A percentile compares a stretch with the other conserved stretches of the same genome.
Conservation (phyloP, 2,113 vertebrate genomes). For the Narcine bancroftii region DNA sequence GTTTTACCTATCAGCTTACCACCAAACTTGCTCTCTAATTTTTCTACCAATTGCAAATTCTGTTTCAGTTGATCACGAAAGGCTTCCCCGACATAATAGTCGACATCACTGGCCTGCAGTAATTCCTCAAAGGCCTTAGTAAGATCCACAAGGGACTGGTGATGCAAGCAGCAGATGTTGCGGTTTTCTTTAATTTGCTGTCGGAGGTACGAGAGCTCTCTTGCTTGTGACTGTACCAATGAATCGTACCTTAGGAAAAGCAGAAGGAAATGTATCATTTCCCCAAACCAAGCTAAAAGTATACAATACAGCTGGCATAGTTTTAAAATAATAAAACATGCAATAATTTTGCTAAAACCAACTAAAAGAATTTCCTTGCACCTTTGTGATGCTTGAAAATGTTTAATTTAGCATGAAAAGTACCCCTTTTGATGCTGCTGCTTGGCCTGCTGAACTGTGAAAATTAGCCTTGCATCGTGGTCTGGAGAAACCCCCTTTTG, state of each 20-base stretch:
- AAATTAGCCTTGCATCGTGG: no score
- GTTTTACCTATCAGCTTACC: conserved; percentile 52
- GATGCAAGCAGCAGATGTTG: conserved; percentile 61
- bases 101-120: conserved; percentile 67
- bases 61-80: conserved; percentile 75
- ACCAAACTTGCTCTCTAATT: conserved; percentile 62
- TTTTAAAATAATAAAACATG: neutral
- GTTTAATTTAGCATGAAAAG: neutral
- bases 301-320: neutral
- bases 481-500: no score
- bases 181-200: conserved; percentile 75
- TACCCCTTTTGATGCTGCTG: neutral
- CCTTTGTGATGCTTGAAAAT: neutral
- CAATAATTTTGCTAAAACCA: neutral
- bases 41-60: conserved; percentile 59
- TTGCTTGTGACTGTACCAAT: conserved; percentile 73
- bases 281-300: neutral
- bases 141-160: conserved; percentile 65
- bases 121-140: conserved; percentile 71
- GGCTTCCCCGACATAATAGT: conserved; percentile 60
- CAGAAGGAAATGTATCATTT: neutral
- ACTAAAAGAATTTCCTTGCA: neutral
- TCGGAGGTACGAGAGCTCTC: conserved; percentile 72
- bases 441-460: neutral
- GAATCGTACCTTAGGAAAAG: conserved; percentile 66